These are phyloP conservation scores for Acyrthosiphon pisum DNA, from an alignment of 1,140 invertebrate genomes.

Conservation along the genomic window DNA sequence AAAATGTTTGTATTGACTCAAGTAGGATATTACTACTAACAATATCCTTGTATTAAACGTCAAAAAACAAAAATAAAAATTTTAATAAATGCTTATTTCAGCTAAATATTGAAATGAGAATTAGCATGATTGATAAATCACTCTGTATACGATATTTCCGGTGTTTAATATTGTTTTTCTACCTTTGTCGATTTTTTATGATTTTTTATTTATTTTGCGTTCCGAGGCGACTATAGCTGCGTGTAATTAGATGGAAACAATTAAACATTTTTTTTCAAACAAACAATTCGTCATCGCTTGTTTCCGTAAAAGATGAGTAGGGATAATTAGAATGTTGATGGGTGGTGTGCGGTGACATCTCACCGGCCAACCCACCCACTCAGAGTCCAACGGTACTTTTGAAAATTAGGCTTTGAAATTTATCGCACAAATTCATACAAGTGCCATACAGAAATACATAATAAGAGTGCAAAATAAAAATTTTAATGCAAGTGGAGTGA, in stretches of 20 bases:
- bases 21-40: too few relatives aligned
- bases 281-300: not conserved
- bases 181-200: not conserved
- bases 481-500: not conserved
- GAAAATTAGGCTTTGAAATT: not conserved
- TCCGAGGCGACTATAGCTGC: not conserved
- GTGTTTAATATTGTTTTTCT: not conserved
- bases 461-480: not conserved
- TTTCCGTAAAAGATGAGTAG: not conserved
- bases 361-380: not conserved
- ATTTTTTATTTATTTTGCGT: not conserved
- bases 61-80: too few relatives aligned
- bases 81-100: not conserved
- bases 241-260: not conserved
- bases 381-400: not conserved
- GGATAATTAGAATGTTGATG: too few relatives aligned
- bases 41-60: too few relatives aligned
- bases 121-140: not conserved
- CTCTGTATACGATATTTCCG: not conserved
- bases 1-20: too few relatives aligned
- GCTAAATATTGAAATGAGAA: not conserved
- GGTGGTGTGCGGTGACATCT: not conserved
- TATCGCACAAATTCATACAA: not conserved
- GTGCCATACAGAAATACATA: not conserved
- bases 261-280: not conserved